A percentile compares a stretch with the other conserved stretches of the same genome.
These are phyloP conservation scores for Aurelia sp. DNA, from an alignment of 30 jellyfish, hydroid and myxozoan species.

Conservation along the genomic window DNA sequence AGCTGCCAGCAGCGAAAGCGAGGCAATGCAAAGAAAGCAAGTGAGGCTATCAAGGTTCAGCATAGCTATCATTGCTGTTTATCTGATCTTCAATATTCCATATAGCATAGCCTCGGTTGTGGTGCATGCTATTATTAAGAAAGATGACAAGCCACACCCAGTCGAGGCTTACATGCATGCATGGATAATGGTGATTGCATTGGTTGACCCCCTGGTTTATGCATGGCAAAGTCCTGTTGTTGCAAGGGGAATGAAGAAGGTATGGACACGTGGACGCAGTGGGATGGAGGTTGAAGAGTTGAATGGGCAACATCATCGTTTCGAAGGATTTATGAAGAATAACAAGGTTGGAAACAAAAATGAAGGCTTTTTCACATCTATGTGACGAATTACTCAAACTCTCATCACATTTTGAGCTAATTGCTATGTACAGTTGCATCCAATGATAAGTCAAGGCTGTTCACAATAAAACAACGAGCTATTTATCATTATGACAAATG, in stretches of 20 bases:
- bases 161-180: conserved; percentile 30
- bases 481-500: too few relatives aligned
- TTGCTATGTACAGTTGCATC: too few relatives aligned
- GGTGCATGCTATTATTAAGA: conserved; percentile 5
- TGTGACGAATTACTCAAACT: too few relatives aligned
- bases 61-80: conserved; percentile 24
- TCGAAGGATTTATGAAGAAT: too few relatives aligned
- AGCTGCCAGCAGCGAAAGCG: conserved; percentile 19
- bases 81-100: conserved; percentile 36
- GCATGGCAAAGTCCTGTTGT: conserved; percentile 68
- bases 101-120: conserved; percentile 33
- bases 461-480: too few relatives aligned
- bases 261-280: conserved; percentile 36
- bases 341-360: too few relatives aligned
- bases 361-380: too few relatives aligned
- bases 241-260: conserved; percentile 43
- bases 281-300: not conserved
- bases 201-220: conserved; percentile 51
- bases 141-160: not conserved
- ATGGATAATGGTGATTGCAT: conserved; percentile 27
- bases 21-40: conserved; percentile 28
- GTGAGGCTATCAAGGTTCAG: conserved; percentile 53
- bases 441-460: too few relatives aligned
- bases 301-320: too few relatives aligned
- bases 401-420: too few relatives aligned